Conservation (phyloP, 2,888 invertebrate species). For the Globia sparganii region DNA sequence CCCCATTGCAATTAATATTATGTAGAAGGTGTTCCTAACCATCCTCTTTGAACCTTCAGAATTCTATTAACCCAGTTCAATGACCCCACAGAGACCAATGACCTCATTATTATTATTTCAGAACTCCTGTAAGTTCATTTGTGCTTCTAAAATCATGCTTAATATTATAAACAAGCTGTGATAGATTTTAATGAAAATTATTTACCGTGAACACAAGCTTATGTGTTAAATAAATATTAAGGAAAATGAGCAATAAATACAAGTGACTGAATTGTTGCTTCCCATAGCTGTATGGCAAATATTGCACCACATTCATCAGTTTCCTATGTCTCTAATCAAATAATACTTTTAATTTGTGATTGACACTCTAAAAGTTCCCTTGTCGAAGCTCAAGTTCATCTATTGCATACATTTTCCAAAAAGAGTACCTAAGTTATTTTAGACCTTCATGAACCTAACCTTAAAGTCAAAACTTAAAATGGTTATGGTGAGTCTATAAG, state of each 20-base stretch:
- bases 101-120: conserved; percentile 70
- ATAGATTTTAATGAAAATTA: conserved; percentile 3
- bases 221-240: conserved; percentile 21
- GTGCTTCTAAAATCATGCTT: conserved; percentile 2
- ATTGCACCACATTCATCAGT: conserved; percentile 2
- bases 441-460: conserved; percentile 30
- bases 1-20: background rate
- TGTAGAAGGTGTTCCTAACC: conserved; percentile 4
- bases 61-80: conserved; percentile 67
- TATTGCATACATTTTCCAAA: background rate
- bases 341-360: conserved; percentile 1
- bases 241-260: conserved; percentile 23
- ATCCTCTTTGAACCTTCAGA: conserved; percentile 34
- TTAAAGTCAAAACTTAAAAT: conserved; percentile 32
- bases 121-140: conserved; percentile 52
- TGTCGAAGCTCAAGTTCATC: background rate
- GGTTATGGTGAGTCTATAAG: background rate
- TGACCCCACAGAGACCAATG: conserved; percentile 71
- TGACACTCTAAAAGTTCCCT: background rate
- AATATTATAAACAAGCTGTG: conserved; percentile 13
- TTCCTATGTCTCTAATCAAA: background rate
- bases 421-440: background rate
- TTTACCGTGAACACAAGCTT: background rate
- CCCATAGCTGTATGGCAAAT: background rate
- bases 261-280: conserved; percentile 7